Base-by-base conservation (phyloP, 2,888 invertebrate genomes). In the Amphiduros pacificus region DNA sequence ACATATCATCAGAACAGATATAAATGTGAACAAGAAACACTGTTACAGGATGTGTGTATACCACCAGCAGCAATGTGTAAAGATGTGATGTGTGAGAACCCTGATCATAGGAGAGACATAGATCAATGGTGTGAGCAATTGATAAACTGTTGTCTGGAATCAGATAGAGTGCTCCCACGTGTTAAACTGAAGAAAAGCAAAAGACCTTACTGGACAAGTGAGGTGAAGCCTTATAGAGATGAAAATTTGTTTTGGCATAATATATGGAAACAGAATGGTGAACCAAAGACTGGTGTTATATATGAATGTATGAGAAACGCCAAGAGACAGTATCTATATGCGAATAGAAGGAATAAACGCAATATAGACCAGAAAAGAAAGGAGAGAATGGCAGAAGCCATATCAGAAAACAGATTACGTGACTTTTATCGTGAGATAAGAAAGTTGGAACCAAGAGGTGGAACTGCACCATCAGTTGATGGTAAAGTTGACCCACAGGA, bases 331-430 rank as follows among this genome's bases (percentile, higher is more conserved):
- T 53, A 53, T 29, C 26, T 31, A 14, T 53, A 2, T 26, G 53
- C 53, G 17, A 29, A 31, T 20, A 53, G 31, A 29, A 53, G 17
- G 31, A 32, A 31, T 5, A 29, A 53, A 29, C 27, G 22, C 17
- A 53, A 53, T 4, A 14, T 31, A 4, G 31, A 53, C 20, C 14
- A 17, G 5, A 17, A 29, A 22, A 32, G 31, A 17, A 32, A 28
- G 22, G 53, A 29, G 22, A 53, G 31, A 53, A 20, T 53, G 32
- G 53, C 53, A 17, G 31, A 53, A n/a, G 28, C 53, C 14, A 28
- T 53, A 29, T 20, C 20, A 17, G n/a, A 31, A 11, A 53, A 53
- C 22, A 28, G 14, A 17, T 17, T 17, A 22, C 27, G 20, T 17
- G 53, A 51, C n/a, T 53, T 53, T 29, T 53, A 22, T 17, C 27